Base-by-base conservation (phyloP, 2,888 invertebrate species). In the Zonitis immaculata region DNA sequence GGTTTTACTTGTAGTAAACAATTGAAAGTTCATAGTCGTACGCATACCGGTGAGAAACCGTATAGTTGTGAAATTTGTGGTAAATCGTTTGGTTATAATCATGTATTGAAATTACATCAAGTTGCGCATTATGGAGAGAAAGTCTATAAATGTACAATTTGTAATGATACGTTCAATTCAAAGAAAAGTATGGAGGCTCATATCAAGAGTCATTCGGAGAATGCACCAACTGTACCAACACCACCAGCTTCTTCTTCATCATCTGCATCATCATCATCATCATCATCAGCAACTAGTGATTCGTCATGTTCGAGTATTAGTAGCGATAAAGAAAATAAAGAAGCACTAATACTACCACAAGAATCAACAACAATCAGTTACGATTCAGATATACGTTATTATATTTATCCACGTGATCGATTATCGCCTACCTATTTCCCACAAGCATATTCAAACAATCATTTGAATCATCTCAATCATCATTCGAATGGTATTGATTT, bases 1-100 rank as follows among this genome's bases (percentile, higher is more conserved):
- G 92, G 92, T 5, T 94, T 94, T 76, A 93, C 93, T 3, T 93
- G 93, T 74, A 91, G 91, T 58, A 93, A 93, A 71, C 93, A 93
- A 73, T 79, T 94, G 12, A 93, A 93, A 74, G 93, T 93, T 27
- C 94, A 94, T 74, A 91, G 91, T 25, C 83, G 93, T 32, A 93
- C 93, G 1, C 93, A 93, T 71, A 93, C 93, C 0, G 93, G 93
- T 1, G 93, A 93, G 69, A 89, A 93, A 62, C 93, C 93, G 0
- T 93, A 93, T 70, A 89, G 89, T 46, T 93, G 93, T 75, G 92
- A 93, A 72, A 92, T 93, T 61, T 94, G 93, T 70, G 88, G 91
- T 56, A 89, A 93, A 60, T 89, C 89, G 49, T 94, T 94, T 71
- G 93, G 93, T 7, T 93, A 94, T 76, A 93, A 93, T 72, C 93